Base-by-base conservation (phyloP, 2,888 invertebrate genomes). In the Romanomermis culicivorax region DNA sequence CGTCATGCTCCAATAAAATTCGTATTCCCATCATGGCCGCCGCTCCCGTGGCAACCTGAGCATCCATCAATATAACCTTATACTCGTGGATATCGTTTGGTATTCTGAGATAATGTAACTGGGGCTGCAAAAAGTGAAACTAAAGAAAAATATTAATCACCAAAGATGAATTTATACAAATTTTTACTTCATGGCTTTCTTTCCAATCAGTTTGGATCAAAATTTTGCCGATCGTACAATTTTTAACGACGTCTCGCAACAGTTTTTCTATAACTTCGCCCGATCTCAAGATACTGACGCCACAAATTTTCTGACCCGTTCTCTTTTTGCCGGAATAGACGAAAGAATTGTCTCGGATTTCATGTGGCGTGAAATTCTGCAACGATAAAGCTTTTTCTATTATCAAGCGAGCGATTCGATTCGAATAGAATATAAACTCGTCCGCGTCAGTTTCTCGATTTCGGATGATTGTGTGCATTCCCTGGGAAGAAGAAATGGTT, bases 201-300 rank as follows among this genome's bases (percentile, higher is more conserved):
- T 82, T 11, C 36, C 36, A 79, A 76, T 93, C 95, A 52, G 93
- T 95, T 74, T 97, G 97, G 65, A 97, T 99, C 54, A 99, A 80
- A 64, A 99, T 95, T 75, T 99, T 99, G 48, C 97, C 97, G 65
- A 99, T 87, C 59, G 91, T 78, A 60, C 93, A 89, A 71, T 97
- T 89, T 71, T 95, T 93, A 69, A 86, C 86, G 2, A 97, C 93
- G 72, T 93, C 93, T 69, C 88, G 83, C 24, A 99, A 81, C 1
- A 95, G 91, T 69, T 89, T 93, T 70, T 99, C 97, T 91, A 99
- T 93, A 0, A 95, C 95, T 74, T 97, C 97, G 0, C 97, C 97
- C 3, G 97, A 95, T 60, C 97, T 78, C 55, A 99, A 75, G 61
- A 97, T 93, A 1, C 93, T 91, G 23, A 97, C 93, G 11, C 95